Evolutionary conservation across 2,888 invertebrate species (phyloP).

Genomic region (Metopia argyrocephala): DNA sequence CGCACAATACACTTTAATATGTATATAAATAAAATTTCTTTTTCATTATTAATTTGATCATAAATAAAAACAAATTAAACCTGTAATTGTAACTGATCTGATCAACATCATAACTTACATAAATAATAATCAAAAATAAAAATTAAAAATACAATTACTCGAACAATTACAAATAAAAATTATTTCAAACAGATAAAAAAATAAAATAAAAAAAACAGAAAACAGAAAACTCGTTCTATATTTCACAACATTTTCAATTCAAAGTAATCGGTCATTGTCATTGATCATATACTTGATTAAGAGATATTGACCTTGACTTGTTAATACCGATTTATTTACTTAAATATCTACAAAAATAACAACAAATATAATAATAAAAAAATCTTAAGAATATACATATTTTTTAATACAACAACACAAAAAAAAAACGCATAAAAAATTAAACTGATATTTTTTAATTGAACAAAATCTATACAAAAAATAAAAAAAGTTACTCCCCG

Average conservation of each 20-base stretch:
- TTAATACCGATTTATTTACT: conserved; percentile 62
- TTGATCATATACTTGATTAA: conserved; percentile 60
- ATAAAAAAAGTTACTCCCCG: too few species aligned
- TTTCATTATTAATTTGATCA: too few species aligned
- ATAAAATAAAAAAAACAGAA: not conserved
- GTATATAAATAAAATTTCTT: too few species aligned
- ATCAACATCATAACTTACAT: conserved; percentile 27
- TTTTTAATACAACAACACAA: conserved; percentile 32
- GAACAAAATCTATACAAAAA: conserved; percentile 36
- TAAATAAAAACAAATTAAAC: conserved; percentile 12
- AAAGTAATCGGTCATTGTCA: conserved; percentile 64
- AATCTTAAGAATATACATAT: conserved; percentile 16
- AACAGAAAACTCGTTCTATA: conserved; percentile 23
- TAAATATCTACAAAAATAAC: conserved; percentile 4
- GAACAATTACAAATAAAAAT: not conserved
- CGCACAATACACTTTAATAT: too few species aligned
- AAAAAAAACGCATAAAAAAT: not conserved
- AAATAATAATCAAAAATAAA: not conserved
- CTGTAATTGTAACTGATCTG: conserved; percentile 37
- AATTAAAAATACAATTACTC: not conserved
- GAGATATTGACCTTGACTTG: conserved; percentile 63
- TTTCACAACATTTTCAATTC: conserved; percentile 44
- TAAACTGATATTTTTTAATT: conserved; percentile 56
- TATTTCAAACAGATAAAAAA: not conserved
- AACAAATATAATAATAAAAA: not conserved